A percentile compares a stretch with the other conserved stretches of the same genome.
Conservation (phyloP, 2,797 vertebrate genomes). For the Urocyon cinereoargenteus region DNA sequence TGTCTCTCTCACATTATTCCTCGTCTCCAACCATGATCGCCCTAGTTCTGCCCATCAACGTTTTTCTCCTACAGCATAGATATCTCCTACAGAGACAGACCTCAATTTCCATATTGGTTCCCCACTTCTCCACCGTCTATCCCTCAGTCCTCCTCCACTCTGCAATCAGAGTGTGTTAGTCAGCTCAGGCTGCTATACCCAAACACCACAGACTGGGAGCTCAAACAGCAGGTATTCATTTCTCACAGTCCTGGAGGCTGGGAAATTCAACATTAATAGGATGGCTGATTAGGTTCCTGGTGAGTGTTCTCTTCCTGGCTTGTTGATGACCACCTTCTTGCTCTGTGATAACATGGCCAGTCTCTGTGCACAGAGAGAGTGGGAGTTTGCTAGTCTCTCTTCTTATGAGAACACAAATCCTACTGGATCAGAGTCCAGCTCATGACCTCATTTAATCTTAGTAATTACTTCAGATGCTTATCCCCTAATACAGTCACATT, state of each 20-base stretch:
- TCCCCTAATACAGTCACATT: background rate
- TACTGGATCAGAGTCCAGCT: background rate
- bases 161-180: too few species aligned
- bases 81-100: background rate
- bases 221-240: background rate
- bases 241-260: background rate
- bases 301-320: background rate
- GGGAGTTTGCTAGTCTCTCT: background rate
- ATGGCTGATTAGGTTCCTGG: background rate
- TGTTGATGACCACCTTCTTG: background rate
- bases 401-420: background rate
- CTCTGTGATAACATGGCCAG: too few species aligned
- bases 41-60: background rate
- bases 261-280: background rate
- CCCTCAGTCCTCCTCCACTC: background rate
- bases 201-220: background rate
- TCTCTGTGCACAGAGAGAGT: background rate
- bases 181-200: background rate
- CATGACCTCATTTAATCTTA: background rate
- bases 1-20: background rate
- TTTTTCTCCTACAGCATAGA: background rate
- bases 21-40: background rate
- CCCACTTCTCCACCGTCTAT: background rate
- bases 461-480: background rate
- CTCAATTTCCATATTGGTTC: too few species aligned